phyloP scores from a whole-genome alignment of 2,113 vertebrate species.

The Pantherophis guttatus region DNA sequence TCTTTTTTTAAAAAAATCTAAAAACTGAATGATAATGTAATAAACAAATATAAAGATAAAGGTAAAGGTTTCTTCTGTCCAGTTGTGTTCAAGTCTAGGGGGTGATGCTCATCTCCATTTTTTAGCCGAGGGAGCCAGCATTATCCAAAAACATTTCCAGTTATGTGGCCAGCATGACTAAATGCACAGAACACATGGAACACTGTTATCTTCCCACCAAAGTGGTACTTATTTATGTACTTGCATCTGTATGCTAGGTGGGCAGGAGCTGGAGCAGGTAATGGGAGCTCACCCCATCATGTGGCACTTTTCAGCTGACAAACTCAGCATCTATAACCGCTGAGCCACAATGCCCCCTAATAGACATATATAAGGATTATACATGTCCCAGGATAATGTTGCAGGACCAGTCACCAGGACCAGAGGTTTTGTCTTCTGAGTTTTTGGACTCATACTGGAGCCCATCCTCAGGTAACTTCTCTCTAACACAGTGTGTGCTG shows the following conservation, averaged over 20 bases:
- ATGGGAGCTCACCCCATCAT: not conserved
- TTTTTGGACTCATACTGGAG: not conserved
- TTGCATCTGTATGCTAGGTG: not conserved
- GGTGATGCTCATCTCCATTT: not conserved
- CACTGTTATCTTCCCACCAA: not conserved
- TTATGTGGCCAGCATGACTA: not conserved
- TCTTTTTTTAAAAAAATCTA: not conserved
- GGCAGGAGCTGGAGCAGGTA: not conserved
- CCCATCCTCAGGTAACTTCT: too few relatives aligned
- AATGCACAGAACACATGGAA: not conserved
- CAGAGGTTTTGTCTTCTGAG: not conserved
- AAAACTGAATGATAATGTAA: not conserved
- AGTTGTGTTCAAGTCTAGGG: not conserved
- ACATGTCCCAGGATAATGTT: not conserved
- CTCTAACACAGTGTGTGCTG: not conserved
- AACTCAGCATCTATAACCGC: not conserved
- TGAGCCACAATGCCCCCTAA: not conserved
- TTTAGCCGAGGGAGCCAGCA: not conserved
- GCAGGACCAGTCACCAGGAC: not conserved
- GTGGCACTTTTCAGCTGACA: not conserved
- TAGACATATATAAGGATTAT: not conserved
- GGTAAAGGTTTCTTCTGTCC: not conserved
- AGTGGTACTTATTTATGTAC: not conserved
- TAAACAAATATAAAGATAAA: not conserved
- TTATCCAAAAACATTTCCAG: not conserved